Evolutionary conservation across 2,888 invertebrate species (phyloP), one percentile per base, ranked within the genome.

Genomic region (Orthosia gothica): DNA sequence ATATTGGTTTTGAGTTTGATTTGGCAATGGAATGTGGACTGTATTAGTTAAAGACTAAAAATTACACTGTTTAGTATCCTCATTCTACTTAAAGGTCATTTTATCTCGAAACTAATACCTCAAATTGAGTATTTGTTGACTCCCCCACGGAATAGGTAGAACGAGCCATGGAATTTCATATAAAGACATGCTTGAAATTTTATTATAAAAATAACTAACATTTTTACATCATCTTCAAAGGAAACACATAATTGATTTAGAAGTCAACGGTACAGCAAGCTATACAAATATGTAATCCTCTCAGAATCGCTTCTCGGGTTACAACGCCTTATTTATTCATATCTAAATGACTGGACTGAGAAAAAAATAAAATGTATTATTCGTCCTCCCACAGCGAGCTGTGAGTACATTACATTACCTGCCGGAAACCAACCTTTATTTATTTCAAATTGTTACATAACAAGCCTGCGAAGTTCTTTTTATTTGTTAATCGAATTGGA

Each of bases 361-460:
- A 84, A 87, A 87, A n/a, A 87, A 89, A 88, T 86, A 88, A 87
- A 89, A 92, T 92, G 92, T 91, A 91, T 90, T 89, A 91, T 90
- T 89, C 88, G 77, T 76, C 83, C 85, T 88, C 89, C 86, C 89
- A 72, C 66, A 68, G 88, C 82, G 87, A 88, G 87, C 81, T 85
- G 86, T 87, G 74, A 84, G 88, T 85, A 86, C 81, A 79, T 86
- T 76, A 87, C 81, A 79, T 86, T 76, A 87, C 81, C 77, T 80
- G 82, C 79, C 86, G 82, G 81, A 83, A 83, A 85, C 81, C 76
- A 79, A 54, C 80, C 74, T 84, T 82, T 81, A 85, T 87, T 84
- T 75, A 69, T 86, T 82, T 75, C 67, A 84, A 81, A 84, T 82
- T 76, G 72, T 79, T 71, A 68, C 70, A 50, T 62, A 68, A 26